Evolutionary conservation across 1,140 invertebrate genomes (phyloP), one percentile per base, ranked within the genome.

Genomic region (Hydropsyche tenuis): DNA sequence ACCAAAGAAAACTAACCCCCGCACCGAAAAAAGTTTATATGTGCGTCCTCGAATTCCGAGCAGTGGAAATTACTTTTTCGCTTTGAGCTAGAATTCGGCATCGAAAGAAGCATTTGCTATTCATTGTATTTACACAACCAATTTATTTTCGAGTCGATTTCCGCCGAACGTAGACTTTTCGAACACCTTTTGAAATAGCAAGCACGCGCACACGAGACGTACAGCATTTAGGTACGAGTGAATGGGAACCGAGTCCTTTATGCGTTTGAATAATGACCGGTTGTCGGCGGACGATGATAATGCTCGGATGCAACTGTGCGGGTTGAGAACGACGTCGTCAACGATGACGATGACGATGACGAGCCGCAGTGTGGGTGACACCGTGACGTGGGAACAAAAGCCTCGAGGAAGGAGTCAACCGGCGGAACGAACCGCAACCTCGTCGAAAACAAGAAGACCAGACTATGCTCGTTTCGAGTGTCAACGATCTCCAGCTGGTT

Each of bases 371-470:
- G 18, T 22, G 63, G 30, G 63, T 68, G 65, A 46, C 45, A 68
- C 22, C 65, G 42, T 68, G 65, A 68, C 65, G 65, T 68, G 65
- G 45, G 65, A 68, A 68, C 65, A 68, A 46, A 68, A 68, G 42
- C 11, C 5, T 43, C 30, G 23, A 65, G 30, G 63, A 65, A 65
- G 45, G 14, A 25, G 22, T 23, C 45, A 48, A 68, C 18, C 14
- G 23, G 65, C 45, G 65, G 43, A 48, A 68, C 65, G 65, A 68
- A 68, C 65, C 45, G 65, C 20, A 46, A 48, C 43, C 42, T 48
- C 37, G 45, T 42, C 65, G 63, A 48, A 16, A 68, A 22, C 65
- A 37, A 27, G 25, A 64, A n/a, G 45, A 45, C 43, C 65, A 48
- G 22, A 60, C 45, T 16, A 60, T 14, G 22, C 18, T 60, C 56